Evolutionary conservation across 2,888 invertebrate species (phyloP).

Genomic region (Euphydryas editha): DNA sequence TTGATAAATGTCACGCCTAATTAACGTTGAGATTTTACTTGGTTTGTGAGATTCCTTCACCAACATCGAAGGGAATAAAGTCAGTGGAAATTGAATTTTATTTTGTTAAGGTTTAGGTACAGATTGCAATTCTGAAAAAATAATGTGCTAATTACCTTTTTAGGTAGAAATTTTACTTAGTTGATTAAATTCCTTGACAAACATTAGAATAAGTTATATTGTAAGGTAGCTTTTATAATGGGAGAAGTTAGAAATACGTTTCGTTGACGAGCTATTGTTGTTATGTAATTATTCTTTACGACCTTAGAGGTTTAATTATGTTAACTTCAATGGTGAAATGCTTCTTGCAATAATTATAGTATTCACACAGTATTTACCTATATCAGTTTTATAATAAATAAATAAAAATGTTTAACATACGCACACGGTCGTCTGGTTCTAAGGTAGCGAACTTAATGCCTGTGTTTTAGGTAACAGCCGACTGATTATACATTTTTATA

Average conservation of each 20-base stretch:
- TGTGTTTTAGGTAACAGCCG: too few relatives aligned
- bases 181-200: conserved; percentile 28
- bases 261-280: neutral
- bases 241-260: neutral
- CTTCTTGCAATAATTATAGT: neutral
- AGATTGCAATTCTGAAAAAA: neutral
- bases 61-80: neutral
- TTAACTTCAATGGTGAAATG: conserved; percentile 7
- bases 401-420: too few relatives aligned
- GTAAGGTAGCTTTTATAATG: neutral
- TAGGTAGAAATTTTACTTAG: conserved; percentile 51
- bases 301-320: conserved; percentile 6
- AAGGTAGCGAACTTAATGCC: too few relatives aligned
- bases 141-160: neutral
- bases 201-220: neutral
- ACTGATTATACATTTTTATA: too few relatives aligned
- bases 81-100: neutral
- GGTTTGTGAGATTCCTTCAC: conserved; percentile 31
- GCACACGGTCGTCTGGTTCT: too few relatives aligned
- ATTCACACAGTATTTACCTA: neutral
- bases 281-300: conserved; percentile 13
- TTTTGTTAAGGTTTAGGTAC: neutral
- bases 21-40: conserved; percentile 59
- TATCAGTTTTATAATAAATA: too few relatives aligned
- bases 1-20: conserved; percentile 66